These are phyloP conservation scores for Parambassis ranga DNA, from an alignment of 2,797 vertebrate species.

Conservation along the genomic window DNA sequence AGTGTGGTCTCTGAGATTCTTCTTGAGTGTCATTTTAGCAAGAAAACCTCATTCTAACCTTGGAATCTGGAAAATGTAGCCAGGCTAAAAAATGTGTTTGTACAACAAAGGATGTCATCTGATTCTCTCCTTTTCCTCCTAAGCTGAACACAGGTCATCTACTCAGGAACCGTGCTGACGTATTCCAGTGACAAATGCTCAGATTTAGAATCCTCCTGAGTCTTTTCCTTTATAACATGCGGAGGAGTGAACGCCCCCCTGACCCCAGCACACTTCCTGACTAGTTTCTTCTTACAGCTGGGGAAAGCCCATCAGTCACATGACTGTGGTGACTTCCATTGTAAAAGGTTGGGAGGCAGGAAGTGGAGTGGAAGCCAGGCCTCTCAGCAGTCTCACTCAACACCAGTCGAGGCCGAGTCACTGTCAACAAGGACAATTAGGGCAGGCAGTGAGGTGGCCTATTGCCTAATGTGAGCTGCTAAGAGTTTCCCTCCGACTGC, in stretches of 20 bases:
- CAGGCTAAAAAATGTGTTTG: conserved; percentile 19
- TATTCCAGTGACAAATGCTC: conserved; percentile 27
- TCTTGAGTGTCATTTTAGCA: neutral
- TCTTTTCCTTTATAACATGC: conserved; percentile 34
- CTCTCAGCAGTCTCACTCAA: conserved; percentile 73
- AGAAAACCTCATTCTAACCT: neutral
- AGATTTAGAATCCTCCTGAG: conserved; percentile 37
- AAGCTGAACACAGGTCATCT: conserved; percentile 44
- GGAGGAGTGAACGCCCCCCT: conserved; percentile 6
- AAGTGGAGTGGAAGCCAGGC: conserved; percentile 65
- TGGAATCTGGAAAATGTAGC: conserved; percentile 25
- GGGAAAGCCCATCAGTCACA: conserved; percentile 56
- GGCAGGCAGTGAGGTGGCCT: conserved; percentile 25
- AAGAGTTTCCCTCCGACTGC: conserved; percentile 29
- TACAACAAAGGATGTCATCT: conserved; percentile 36
- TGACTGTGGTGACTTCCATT: conserved; percentile 74
- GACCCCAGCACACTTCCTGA: conserved; percentile 53
- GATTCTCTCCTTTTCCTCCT: conserved; percentile 45
- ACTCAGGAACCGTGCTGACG: conserved; percentile 53
- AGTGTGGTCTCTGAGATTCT: neutral
- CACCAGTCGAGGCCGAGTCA: conserved; percentile 66
- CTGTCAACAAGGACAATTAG: conserved; percentile 78
- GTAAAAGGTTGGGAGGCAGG: conserved; percentile 70
- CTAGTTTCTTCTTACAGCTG: conserved; percentile 54
- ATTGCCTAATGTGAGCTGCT: conserved; percentile 35